A percentile compares a stretch with the other conserved stretches of the same genome.
Evolutionary conservation across 1,140 invertebrate species (phyloP).

Genomic region (Holotrichia oblita): DNA sequence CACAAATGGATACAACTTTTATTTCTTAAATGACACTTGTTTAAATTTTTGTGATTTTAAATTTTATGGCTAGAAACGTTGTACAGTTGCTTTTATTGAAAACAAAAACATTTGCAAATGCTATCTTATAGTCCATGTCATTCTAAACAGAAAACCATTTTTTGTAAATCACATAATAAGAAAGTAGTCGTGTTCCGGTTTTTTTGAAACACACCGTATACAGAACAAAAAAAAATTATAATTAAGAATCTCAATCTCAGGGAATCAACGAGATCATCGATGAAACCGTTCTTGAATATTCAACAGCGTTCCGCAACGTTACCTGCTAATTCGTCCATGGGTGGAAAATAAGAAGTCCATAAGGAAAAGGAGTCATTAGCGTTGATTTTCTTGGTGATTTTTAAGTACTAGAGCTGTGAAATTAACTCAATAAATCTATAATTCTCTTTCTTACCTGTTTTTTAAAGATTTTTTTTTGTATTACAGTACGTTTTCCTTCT

Average conservation of each 20-base stretch:
- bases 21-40: no score
- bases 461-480: not conserved
- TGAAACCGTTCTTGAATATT: slow-evolving; percentile 75
- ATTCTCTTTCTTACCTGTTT: slow-evolving; percentile 16
- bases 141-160: no score
- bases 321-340: slow-evolving; percentile 70
- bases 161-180: no score
- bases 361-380: slow-evolving; percentile 24
- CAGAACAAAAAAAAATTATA: no score
- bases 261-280: slow-evolving; percentile 78
- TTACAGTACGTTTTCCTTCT: not conserved
- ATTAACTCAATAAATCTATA: slow-evolving; percentile 39
- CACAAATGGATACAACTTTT: no score
- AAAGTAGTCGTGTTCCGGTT: no score
- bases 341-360: slow-evolving; percentile 57
- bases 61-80: no score
- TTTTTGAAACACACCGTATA: no score
- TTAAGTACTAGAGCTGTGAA: slow-evolving; percentile 42
- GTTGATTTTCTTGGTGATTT: slow-evolving; percentile 33
- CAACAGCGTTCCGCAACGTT: slow-evolving; percentile 76
- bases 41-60: no score
- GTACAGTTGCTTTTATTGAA: no score
- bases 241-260: slow-evolving; percentile 59
- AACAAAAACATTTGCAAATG: no score
- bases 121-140: no score